Conservation (phyloP, 2,888 invertebrate genomes). For the Dynastes tityus region DNA sequence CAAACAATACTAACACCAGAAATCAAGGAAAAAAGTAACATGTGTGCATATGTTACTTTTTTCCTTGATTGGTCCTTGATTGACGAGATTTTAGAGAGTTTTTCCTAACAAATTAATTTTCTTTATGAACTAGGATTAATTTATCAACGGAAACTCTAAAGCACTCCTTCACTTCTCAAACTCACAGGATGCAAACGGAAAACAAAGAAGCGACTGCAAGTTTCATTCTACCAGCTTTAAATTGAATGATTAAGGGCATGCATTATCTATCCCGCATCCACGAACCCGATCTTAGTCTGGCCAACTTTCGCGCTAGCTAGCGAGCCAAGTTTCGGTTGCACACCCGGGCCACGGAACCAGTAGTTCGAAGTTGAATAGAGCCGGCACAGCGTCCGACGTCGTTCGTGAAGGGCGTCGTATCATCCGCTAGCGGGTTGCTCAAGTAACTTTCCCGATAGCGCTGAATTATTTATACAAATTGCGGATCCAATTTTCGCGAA, state of each 20-base stretch:
- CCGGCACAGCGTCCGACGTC: no score
- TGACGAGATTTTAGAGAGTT: no score
- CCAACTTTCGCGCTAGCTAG: not conserved
- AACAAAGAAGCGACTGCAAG: not conserved
- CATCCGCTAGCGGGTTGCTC: not conserved
- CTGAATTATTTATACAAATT: constrained; percentile 40
- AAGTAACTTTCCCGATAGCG: constrained; percentile 1
- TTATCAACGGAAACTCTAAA: no score
- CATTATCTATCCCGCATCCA: constrained; percentile 27
- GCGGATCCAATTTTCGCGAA: constrained; percentile 36
- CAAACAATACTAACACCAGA: no score
- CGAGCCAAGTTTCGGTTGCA: not conserved
- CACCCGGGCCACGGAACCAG: not conserved
- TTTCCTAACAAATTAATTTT: no score
- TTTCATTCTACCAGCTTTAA: constrained; percentile 2
- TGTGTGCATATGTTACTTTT: no score
- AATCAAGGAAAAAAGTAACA: no score
- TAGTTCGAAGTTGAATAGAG: not conserved
- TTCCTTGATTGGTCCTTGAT: no score
- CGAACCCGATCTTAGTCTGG: not conserved
- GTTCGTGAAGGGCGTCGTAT: not conserved
- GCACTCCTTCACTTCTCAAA: no score
- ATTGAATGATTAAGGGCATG: constrained; percentile 37
- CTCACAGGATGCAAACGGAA: no score
- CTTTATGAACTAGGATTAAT: no score